Percentiles rank a stretch among this genome's conserved stretches.
Evolutionary conservation across 2,113 vertebrate genomes (phyloP).

Genomic region (Zosterops japonicus): DNA sequence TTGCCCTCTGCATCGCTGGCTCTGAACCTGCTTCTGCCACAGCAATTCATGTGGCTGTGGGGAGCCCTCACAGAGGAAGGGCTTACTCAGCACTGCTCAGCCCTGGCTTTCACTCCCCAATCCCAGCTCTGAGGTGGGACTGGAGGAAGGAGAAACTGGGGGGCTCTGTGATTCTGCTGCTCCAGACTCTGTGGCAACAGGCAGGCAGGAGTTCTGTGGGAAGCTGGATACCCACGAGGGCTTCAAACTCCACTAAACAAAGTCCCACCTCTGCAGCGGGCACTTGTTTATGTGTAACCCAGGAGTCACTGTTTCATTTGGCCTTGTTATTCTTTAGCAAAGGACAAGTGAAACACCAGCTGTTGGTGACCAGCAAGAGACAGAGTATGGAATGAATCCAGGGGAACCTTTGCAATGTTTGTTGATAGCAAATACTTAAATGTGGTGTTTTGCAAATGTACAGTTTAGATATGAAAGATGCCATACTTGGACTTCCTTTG

Average conservation of each 20-base stretch:
- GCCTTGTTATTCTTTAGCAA: neutral
- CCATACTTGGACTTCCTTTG: neutral
- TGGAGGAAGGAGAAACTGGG: neutral
- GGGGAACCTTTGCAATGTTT: neutral
- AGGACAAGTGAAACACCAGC: neutral
- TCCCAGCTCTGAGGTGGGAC: neutral
- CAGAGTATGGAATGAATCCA: neutral
- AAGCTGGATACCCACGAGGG: neutral
- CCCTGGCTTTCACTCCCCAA: neutral
- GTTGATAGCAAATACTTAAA: neutral
- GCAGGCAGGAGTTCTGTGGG: neutral
- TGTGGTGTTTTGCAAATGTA: neutral
- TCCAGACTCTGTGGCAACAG: neutral
- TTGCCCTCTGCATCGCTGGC: rapidly evolving
- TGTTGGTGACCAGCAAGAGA: neutral
- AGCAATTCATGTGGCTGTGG: rapidly evolving
- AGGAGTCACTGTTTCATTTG: neutral
- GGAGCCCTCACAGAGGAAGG: rapidly evolving
- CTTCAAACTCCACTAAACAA: neutral
- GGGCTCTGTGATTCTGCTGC: neutral
- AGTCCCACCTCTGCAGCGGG: neutral
- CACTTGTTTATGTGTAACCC: neutral
- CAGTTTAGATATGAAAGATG: neutral
- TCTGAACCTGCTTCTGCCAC: neutral
- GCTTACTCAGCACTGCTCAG: neutral